Evolutionary conservation across 2,113 vertebrate genomes (phyloP).

Genomic region (Peromyscus polionotus): DNA sequence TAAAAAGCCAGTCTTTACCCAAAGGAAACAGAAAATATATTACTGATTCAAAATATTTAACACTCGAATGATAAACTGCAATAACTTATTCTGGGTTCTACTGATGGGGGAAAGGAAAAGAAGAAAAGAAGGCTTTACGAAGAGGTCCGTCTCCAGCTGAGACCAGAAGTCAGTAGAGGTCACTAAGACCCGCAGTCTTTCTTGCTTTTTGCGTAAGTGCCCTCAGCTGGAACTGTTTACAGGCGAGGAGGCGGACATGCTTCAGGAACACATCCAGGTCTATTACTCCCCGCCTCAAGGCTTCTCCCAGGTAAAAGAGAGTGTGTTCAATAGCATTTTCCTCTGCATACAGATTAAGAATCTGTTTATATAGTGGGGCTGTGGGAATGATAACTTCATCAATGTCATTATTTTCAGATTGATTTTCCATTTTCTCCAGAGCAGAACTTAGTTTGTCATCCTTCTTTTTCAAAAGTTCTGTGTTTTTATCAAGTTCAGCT

Average conservation of each 20-base stretch:
- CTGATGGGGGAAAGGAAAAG: constrained; percentile 86
- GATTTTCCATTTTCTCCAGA: constrained; percentile 99
- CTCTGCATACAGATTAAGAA: constrained; percentile 98
- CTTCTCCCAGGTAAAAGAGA: constrained; percentile 99
- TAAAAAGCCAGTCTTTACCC: constrained; percentile 94
- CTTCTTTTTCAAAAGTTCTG: constrained; percentile 97
- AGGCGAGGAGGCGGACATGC: constrained; percentile 98
- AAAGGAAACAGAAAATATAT: constrained; percentile 92
- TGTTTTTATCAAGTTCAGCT: constrained; percentile 98
- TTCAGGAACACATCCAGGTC: constrained; percentile 99
- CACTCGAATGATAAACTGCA: constrained; percentile 90
- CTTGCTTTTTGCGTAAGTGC: constrained; percentile 98
- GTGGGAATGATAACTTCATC: constrained; percentile 99
- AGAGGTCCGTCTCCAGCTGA: constrained; percentile 67
- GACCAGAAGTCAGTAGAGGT: constrained; percentile 94
- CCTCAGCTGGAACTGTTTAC: constrained; percentile 99
- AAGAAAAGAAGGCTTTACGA: constrained; percentile 76
- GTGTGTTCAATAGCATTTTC: constrained; percentile 99
- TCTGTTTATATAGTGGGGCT: constrained; percentile 98
- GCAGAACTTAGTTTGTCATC: constrained; percentile 98
- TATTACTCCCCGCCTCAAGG: constrained; percentile 96
- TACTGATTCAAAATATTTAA: constrained; percentile 93
- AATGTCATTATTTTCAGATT: constrained; percentile 99
- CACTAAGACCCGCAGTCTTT: constrained; percentile 98
- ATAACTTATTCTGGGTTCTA: constrained; percentile 91